Percentiles rank a stretch among this genome's conserved stretches.
Evolutionary conservation across 2,888 invertebrate species (phyloP).

Genomic region (Drosophila pseudotakahashii): DNA sequence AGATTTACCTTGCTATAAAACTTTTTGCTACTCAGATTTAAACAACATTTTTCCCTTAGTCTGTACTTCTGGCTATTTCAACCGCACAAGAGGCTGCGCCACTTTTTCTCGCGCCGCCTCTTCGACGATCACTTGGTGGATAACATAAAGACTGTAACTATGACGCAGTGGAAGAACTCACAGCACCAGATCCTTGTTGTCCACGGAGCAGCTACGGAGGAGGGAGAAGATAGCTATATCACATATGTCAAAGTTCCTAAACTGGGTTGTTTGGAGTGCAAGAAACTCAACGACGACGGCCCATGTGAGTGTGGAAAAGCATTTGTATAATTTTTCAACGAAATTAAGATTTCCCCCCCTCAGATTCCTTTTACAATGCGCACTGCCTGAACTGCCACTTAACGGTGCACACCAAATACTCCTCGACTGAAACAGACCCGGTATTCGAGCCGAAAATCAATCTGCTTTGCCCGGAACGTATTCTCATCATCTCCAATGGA

Average conservation of each 20-base stretch:
- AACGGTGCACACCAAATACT: slow-evolving; percentile 96
- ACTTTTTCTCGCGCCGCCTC: slow-evolving; percentile 86
- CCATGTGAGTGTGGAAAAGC: slow-evolving; percentile 69
- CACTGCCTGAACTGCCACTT: slow-evolving; percentile 95
- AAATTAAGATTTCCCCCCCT: background rate
- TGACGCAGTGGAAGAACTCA: slow-evolving; percentile 87
- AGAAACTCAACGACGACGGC: slow-evolving; percentile 83
- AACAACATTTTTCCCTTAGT: slow-evolving; percentile 50
- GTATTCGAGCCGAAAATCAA: slow-evolving; percentile 89
- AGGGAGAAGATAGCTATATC: slow-evolving; percentile 84
- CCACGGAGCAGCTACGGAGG: slow-evolving; percentile 85
- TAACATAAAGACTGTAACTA: slow-evolving; percentile 86
- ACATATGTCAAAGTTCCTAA: slow-evolving; percentile 86
- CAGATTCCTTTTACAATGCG: slow-evolving; percentile 86
- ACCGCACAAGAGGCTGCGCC: slow-evolving; percentile 82
- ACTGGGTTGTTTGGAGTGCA: slow-evolving; percentile 87
- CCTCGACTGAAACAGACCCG: slow-evolving; percentile 94
- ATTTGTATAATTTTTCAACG: background rate
- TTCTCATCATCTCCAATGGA: slow-evolving; percentile 93
- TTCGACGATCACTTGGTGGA: slow-evolving; percentile 88
- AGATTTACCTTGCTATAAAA: slow-evolving; percentile 55
- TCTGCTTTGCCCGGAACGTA: slow-evolving; percentile 89
- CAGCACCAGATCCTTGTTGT: slow-evolving; percentile 87
- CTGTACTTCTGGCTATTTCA: slow-evolving; percentile 84
- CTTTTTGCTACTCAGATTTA: background rate